These are phyloP conservation scores for Pyrrhia umbra DNA, from an alignment of 2,888 invertebrate genomes.

Conservation along the genomic window DNA sequence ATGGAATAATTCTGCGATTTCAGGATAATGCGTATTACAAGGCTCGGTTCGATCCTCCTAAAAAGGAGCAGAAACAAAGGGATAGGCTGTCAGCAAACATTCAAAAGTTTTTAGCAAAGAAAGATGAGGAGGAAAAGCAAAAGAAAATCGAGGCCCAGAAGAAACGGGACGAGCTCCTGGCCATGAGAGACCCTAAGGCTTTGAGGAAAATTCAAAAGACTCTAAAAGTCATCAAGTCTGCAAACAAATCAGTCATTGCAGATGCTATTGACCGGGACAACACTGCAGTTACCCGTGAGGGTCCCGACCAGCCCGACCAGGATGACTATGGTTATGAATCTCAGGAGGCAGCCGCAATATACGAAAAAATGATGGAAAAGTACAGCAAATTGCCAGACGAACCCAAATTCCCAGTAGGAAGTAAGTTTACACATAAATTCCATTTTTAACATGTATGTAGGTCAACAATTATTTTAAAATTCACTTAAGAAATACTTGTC, in stretches of 20 bases:
- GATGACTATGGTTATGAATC: constrained; percentile 98
- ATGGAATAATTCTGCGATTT: constrained; percentile 35
- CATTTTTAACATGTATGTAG: constrained; percentile 26
- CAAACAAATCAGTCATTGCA: constrained; percentile 95
- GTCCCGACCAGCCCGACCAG: constrained; percentile 95
- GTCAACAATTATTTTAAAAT: constrained; percentile 20
- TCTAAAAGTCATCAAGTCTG: constrained; percentile 96
- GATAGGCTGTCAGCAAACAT: constrained; percentile 94
- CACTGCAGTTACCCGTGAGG: constrained; percentile 93
- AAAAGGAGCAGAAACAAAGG: constrained; percentile 93
- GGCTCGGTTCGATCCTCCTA: constrained; percentile 95
- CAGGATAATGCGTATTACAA: constrained; percentile 91
- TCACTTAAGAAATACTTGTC: not conserved
- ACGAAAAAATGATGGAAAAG: constrained; percentile 96
- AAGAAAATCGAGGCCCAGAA: constrained; percentile 91
- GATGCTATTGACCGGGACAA: constrained; percentile 95
- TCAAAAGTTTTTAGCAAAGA: constrained; percentile 95
- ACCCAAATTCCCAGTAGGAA: constrained; percentile 91
- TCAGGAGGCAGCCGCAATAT: constrained; percentile 94
- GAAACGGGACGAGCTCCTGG: constrained; percentile 91
- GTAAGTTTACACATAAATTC: constrained; percentile 69
- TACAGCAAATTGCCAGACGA: constrained; percentile 93
- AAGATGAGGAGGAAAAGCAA: constrained; percentile 94
- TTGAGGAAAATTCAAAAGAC: constrained; percentile 94
- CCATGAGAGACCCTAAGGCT: constrained; percentile 93